A percentile compares a stretch with the other conserved stretches of the same genome.
Conservation (phyloP, 2,888 invertebrate genomes). For the Drosophila histrio region DNA sequence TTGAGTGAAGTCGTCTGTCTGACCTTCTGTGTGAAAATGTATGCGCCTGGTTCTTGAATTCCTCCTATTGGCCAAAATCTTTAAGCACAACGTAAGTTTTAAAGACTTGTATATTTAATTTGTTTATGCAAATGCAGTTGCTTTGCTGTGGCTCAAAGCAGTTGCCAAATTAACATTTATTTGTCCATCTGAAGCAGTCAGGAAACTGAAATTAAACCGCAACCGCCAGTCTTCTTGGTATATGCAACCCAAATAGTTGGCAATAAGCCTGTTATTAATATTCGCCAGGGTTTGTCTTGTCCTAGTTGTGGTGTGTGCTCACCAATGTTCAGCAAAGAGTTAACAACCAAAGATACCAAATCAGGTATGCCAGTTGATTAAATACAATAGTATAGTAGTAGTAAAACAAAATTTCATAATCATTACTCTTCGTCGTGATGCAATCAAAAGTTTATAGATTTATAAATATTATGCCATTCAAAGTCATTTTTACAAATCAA, state of each 20-base stretch:
- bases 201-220: slow-evolving; percentile 60
- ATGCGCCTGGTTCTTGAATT: slow-evolving; percentile 24
- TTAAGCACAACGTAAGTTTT: background rate
- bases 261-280: slow-evolving; percentile 47
- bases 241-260: background rate
- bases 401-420: background rate
- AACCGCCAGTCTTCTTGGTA: slow-evolving; percentile 33
- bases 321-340: slow-evolving; percentile 5
- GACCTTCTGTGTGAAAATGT: slow-evolving; percentile 17
- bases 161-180: slow-evolving; percentile 37
- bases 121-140: slow-evolving; percentile 25
- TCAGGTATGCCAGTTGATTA: background rate
- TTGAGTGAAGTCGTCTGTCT: slow-evolving; percentile 54
- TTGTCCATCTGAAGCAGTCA: slow-evolving; percentile 49
- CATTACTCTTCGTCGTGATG: background rate
- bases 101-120: slow-evolving; percentile 36
- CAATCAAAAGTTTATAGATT: slow-evolving; percentile 17
- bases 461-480: slow-evolving; percentile 38
- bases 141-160: slow-evolving; percentile 2
- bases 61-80: slow-evolving; percentile 16
- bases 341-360: background rate
- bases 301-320: background rate
- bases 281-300: slow-evolving; percentile 31
- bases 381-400: background rate
- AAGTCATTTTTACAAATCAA: slow-evolving; percentile 51